Conservation (phyloP, 1,140 invertebrate genomes). For the Drosophila subpulchrella region DNA sequence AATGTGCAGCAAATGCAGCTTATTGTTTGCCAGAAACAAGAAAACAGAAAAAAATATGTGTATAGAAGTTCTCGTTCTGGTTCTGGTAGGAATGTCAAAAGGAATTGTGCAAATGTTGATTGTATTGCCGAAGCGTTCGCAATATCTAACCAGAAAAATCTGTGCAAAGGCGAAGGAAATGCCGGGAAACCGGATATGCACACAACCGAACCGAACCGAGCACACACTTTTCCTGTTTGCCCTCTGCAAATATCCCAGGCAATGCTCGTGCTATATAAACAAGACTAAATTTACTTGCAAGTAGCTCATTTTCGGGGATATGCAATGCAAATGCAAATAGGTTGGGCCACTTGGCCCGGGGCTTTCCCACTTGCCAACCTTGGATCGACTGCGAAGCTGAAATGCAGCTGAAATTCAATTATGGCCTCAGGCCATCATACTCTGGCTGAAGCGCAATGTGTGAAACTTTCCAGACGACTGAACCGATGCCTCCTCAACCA, state of each 20-base stretch:
- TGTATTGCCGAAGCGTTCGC: slow-evolving; percentile 62
- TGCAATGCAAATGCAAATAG: slow-evolving; percentile 73
- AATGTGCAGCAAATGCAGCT: slow-evolving; percentile 62
- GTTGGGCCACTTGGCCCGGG: slow-evolving; percentile 31
- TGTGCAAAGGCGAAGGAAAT: slow-evolving; percentile 30
- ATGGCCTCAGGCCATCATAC: slow-evolving; percentile 42
- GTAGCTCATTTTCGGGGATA: slow-evolving; percentile 62
- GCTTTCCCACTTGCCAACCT: slow-evolving; percentile 35
- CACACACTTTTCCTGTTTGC: slow-evolving; percentile 63
- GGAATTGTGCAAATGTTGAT: slow-evolving; percentile 78
- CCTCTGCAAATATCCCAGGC: slow-evolving; percentile 62
- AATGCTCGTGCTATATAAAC: slow-evolving; percentile 50
- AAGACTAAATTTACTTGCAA: slow-evolving; percentile 73
- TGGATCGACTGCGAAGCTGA: slow-evolving; percentile 18
- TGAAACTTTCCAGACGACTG: slow-evolving; percentile 57
- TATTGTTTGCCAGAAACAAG: slow-evolving; percentile 50
- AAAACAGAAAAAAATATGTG: neutral
- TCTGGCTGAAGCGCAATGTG: slow-evolving; percentile 66
- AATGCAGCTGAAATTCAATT: slow-evolving; percentile 65
- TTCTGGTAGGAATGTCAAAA: slow-evolving; percentile 60
- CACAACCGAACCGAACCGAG: slow-evolving; percentile 31
- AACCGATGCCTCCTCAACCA: slow-evolving; percentile 7
- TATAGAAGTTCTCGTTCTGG: no score
- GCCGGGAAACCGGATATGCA: slow-evolving; percentile 73
- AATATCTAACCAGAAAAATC: slow-evolving; percentile 53